phyloP scores from a whole-genome alignment of 2,113 vertebrate genomes.

The Petromus typicus region DNA sequence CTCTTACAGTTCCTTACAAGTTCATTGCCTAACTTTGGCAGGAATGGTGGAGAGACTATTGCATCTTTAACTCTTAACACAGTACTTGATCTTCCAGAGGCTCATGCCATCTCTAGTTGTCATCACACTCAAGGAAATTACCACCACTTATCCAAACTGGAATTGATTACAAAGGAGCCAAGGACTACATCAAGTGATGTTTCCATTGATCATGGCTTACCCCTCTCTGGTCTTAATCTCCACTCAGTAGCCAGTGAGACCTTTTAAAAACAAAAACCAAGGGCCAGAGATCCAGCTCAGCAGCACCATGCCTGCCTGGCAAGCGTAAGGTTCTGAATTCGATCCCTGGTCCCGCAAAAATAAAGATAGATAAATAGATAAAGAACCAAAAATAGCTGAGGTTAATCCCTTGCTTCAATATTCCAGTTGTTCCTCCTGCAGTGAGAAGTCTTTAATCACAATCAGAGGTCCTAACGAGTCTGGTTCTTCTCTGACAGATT shows the following conservation, averaged over 20 bases:
- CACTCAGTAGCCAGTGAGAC: not conserved
- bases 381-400: constrained; percentile 22
- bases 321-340: no score
- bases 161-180: not conserved
- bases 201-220: not conserved
- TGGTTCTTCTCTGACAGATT: not conserved
- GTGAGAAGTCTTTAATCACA: not conserved
- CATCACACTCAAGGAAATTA: not conserved
- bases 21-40: not conserved
- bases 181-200: no score
- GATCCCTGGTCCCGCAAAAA: no score
- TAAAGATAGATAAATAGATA: no score
- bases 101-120: not conserved
- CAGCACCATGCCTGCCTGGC: no score
- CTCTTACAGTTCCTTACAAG: not conserved
- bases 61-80: not conserved
- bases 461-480: not conserved
- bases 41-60: not conserved
- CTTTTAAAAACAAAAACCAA: constrained; percentile 53
- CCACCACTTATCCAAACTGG: not conserved
- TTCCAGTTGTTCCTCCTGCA: not conserved
- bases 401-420: not conserved
- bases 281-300: no score
- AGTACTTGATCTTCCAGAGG: not conserved
- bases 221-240: not conserved